Conservation (phyloP, 2,888 invertebrate species). For the Oegoconia quadripuncta region DNA sequence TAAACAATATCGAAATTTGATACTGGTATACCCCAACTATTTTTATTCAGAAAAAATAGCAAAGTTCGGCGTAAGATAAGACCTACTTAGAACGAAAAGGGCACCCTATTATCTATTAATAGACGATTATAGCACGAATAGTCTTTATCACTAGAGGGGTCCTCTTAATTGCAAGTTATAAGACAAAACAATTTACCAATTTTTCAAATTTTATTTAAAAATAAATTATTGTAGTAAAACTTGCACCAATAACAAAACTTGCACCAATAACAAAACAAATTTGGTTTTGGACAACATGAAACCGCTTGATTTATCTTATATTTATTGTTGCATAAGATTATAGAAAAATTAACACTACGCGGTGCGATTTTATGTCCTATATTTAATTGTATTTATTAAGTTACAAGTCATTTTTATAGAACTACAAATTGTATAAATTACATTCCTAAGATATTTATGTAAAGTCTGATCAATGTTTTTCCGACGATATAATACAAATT, state of each 20-base stretch:
- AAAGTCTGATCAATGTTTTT: too few species aligned
- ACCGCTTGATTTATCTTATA: slow-evolving; percentile 46
- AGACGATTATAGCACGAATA: too few species aligned
- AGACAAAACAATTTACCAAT: slow-evolving; percentile 28
- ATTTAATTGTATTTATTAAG: too few species aligned
- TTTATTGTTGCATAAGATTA: slow-evolving; percentile 40
- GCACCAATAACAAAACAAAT: slow-evolving; percentile 79
- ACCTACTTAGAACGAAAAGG: too few species aligned
- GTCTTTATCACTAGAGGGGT: too few species aligned
- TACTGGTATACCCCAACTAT: too few species aligned
- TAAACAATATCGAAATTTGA: too few species aligned
- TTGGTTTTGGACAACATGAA: slow-evolving; percentile 74
- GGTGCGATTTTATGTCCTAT: slow-evolving; percentile 47
- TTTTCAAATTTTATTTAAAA: slow-evolving; percentile 74
- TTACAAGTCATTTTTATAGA: slow-evolving; percentile 4
- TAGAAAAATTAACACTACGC: slow-evolving; percentile 53
- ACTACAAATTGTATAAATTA: slow-evolving; percentile 22
- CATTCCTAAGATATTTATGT: too few species aligned
- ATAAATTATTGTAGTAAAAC: slow-evolving; percentile 77
- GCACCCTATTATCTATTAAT: too few species aligned
- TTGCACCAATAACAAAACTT: slow-evolving; percentile 78
- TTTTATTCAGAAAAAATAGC: too few species aligned
- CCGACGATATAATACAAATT: too few species aligned
- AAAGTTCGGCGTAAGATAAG: too few species aligned
- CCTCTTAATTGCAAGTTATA: slow-evolving; percentile 1